These are phyloP conservation scores for Euura lappo DNA, from an alignment of 1,140 invertebrate genomes.

Conservation along the genomic window DNA sequence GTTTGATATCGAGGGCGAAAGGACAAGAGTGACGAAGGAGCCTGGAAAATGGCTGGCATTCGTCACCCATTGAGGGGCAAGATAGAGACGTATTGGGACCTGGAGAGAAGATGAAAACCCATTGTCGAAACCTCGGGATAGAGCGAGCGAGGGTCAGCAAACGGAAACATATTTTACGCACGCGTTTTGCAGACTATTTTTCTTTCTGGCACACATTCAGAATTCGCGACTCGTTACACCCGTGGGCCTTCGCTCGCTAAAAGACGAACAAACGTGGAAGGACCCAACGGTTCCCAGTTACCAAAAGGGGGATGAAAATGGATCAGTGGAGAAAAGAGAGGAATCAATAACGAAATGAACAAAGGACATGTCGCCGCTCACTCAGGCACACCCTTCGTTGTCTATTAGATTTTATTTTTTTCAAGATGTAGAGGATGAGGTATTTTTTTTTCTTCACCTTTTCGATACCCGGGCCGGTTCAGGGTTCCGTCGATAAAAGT, in stretches of 20 bases:
- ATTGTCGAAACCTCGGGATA: slow-evolving; percentile 36
- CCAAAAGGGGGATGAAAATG: not conserved
- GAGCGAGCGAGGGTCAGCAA: slow-evolving; percentile 28
- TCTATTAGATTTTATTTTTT: too few relatives aligned
- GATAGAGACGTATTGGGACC: slow-evolving; percentile 50
- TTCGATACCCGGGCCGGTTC: too few relatives aligned
- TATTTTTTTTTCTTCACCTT: too few relatives aligned
- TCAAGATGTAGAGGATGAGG: too few relatives aligned
- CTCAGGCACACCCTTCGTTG: too few relatives aligned
- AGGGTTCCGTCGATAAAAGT: too few relatives aligned
- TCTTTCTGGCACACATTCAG: not conserved
- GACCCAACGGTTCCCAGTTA: too few relatives aligned
- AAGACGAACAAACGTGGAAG: not conserved
- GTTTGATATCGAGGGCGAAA: not conserved
- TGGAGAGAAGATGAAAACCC: slow-evolving; percentile 43
- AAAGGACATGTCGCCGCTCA: not conserved
- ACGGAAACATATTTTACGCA: slow-evolving; percentile 21
- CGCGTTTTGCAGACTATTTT: not conserved
- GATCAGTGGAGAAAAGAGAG: not conserved
- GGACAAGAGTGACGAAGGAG: not conserved
- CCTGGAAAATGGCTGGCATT: slow-evolving; percentile 24
- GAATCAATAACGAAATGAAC: slow-evolving; percentile 6
- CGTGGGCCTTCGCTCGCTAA: not conserved
- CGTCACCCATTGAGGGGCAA: slow-evolving; percentile 27
- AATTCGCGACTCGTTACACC: not conserved